phyloP scores from a whole-genome alignment of 2,113 vertebrate genomes.

The Silurus glanis region DNA sequence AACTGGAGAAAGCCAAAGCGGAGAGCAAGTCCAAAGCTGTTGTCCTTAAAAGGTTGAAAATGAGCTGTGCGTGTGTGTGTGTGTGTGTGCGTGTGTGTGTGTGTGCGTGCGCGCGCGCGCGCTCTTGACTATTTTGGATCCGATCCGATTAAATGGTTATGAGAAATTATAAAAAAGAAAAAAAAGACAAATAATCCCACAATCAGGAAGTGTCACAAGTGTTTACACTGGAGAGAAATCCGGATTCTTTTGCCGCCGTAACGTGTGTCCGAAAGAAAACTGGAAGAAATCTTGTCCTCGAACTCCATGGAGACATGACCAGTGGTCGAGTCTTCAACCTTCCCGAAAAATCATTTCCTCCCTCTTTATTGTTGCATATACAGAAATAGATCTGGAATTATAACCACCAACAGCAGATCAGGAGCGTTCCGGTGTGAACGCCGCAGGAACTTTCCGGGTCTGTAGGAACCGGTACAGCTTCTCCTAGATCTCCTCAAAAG shows the following conservation, averaged over 20 bases:
- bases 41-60: constrained; percentile 55
- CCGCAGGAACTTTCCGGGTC: constrained; percentile 57
- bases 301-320: constrained; percentile 27
- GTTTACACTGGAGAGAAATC: not conserved
- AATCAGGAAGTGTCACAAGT: not conserved
- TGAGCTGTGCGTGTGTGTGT: constrained; percentile 35
- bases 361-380: not conserved
- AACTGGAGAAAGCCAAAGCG: constrained; percentile 34
- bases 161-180: too few relatives aligned
- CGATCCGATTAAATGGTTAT: not conserved
- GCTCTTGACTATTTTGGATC: not conserved
- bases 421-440: not conserved
- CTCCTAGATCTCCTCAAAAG: constrained; percentile 50
- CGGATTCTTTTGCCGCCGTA: not conserved
- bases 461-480: not conserved
- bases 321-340: not conserved
- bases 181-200: not conserved
- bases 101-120: not conserved
- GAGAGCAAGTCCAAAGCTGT: constrained; percentile 4
- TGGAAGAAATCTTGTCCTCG: constrained; percentile 21
- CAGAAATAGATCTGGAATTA: too few relatives aligned
- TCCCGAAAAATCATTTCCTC: not conserved
- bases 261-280: not conserved
- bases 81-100: not conserved
- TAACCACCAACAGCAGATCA: not conserved